Evolutionary conservation across 2,113 vertebrate species (phyloP).

Genomic region (Enhydra lutris): DNA sequence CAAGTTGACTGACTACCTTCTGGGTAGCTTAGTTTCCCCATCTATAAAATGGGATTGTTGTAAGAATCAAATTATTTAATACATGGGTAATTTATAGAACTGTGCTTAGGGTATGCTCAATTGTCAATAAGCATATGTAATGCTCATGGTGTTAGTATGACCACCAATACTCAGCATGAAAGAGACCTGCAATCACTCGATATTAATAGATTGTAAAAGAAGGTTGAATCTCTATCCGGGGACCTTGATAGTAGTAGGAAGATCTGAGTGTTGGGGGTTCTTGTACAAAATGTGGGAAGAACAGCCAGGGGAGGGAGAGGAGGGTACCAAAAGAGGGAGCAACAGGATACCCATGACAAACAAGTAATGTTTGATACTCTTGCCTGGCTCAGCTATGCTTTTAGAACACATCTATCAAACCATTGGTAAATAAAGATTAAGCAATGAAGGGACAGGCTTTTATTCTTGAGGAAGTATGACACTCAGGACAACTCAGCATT

Average conservation of each 20-base stretch:
- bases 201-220: not conserved
- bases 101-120: not conserved
- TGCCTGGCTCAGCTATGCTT: not conserved
- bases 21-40: not conserved
- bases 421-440: not conserved
- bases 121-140: not conserved
- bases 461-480: not conserved
- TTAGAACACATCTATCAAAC: not conserved
- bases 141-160: not conserved
- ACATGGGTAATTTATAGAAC: not conserved
- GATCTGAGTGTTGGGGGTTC: not conserved
- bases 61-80: not conserved
- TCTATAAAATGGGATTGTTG: not conserved
- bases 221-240: not conserved
- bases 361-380: not conserved
- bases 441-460: not conserved
- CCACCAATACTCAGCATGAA: not conserved
- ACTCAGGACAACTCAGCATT: not conserved
- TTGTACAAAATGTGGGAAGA: not conserved
- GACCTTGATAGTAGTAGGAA: not conserved
- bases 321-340: not conserved
- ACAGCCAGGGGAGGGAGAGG: not conserved
- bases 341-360: not conserved
- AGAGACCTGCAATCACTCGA: not conserved
- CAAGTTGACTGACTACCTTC: not conserved